Conservation (phyloP, 2,888 invertebrate species). For the Hetaerina titia region DNA sequence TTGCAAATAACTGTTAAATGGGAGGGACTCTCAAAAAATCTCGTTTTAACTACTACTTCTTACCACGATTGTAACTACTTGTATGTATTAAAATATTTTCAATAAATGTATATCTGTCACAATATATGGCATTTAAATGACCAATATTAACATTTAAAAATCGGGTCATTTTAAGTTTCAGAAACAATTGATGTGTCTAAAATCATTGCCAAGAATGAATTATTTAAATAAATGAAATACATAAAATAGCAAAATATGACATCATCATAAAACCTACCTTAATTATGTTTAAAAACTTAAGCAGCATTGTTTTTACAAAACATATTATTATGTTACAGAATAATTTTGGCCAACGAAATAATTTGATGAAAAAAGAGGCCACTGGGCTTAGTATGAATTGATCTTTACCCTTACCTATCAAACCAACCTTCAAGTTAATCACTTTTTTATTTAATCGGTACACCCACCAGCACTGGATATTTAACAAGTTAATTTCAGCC, state of each 20-base stretch:
- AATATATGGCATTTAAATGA: conserved; percentile 19
- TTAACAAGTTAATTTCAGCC: too few relatives aligned
- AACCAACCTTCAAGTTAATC: too few relatives aligned
- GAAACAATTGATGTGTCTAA: background rate
- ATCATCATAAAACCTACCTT: background rate
- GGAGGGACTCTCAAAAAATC: conserved; percentile 38
- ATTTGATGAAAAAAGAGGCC: background rate
- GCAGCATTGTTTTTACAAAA: background rate
- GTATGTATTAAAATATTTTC: conserved; percentile 52
- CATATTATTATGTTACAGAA: background rate
- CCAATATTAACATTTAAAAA: background rate
- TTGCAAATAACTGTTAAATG: background rate
- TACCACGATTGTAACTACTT: background rate
- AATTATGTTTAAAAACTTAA: background rate
- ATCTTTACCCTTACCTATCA: too few relatives aligned
- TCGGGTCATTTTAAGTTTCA: background rate
- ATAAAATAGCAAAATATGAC: background rate
- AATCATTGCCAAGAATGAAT: background rate
- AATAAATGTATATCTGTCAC: conserved; percentile 22
- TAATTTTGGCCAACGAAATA: background rate
- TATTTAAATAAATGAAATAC: background rate
- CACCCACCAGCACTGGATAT: too few relatives aligned
- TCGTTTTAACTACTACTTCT: background rate
- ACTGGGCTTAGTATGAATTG: background rate
- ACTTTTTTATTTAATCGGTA: too few relatives aligned